phyloP scores from a whole-genome alignment of 2,113 vertebrate species.

The Rhabdomys dilectus region DNA sequence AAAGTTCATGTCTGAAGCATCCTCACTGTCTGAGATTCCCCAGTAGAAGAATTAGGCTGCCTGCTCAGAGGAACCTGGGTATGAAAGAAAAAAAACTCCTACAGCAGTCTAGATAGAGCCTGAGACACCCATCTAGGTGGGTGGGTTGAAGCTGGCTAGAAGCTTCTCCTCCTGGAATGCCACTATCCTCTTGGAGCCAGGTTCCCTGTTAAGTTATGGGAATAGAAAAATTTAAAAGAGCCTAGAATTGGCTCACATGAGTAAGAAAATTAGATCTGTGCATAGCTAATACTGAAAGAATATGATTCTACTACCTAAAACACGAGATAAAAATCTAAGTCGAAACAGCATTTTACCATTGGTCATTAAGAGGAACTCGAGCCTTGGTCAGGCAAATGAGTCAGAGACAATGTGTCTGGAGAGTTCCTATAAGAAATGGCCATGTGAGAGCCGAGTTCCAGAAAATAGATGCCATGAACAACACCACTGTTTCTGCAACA shows the following conservation, averaged over 20 bases:
- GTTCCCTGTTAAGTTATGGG: background rate
- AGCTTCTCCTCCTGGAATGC: background rate
- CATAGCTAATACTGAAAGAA: background rate
- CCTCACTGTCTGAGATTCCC: background rate
- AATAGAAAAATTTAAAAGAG: conserved; percentile 9
- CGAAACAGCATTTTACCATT: conserved; percentile 53
- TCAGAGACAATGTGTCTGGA: conserved; percentile 63
- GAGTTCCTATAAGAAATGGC: conserved; percentile 46
- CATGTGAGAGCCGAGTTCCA: conserved; percentile 50
- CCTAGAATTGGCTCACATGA: background rate
- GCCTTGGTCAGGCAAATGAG: conserved; percentile 58
- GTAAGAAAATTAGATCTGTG: background rate
- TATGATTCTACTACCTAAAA: background rate
- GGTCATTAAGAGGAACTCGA: conserved; percentile 4
- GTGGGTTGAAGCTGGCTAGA: background rate
- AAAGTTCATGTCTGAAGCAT: background rate
- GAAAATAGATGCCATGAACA: conserved; percentile 62
- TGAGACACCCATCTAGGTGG: background rate
- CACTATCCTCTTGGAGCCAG: background rate
- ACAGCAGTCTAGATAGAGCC: background rate
- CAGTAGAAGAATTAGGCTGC: background rate
- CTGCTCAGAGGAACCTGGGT: background rate
- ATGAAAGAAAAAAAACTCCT: background rate
- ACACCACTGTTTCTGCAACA: conserved; percentile 66
- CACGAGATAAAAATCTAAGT: conserved; percentile 54